These are phyloP conservation scores for Subacronicta megacephala DNA, from an alignment of 2,888 invertebrate species.

Conservation along the genomic window DNA sequence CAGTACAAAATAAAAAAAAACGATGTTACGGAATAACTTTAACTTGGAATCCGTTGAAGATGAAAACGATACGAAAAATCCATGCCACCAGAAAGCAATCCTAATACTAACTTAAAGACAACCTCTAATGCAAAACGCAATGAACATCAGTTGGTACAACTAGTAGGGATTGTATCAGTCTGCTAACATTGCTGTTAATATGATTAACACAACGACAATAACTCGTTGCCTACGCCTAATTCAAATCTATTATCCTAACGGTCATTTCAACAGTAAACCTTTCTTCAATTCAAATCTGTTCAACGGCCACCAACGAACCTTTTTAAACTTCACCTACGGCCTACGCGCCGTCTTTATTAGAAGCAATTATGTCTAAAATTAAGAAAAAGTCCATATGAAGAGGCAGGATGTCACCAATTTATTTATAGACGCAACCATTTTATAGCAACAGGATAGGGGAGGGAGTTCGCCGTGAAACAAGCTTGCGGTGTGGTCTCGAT, in stretches of 20 bases:
- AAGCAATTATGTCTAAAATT: conserved; percentile 55
- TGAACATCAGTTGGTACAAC: background rate
- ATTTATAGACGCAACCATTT: conserved; percentile 58
- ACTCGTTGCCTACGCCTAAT: conserved; percentile 29
- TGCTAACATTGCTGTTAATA: conserved; percentile 25
- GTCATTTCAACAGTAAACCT: conserved; percentile 12
- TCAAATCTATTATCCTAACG: conserved; percentile 34
- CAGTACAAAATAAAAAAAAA: no score
- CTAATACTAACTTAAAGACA: background rate
- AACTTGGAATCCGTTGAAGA: no score
- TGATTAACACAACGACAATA: conserved; percentile 26
- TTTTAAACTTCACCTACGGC: conserved; percentile 26
- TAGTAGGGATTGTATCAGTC: conserved; percentile 7
- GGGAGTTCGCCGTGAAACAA: conserved; percentile 49
- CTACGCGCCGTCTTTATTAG: conserved; percentile 45
- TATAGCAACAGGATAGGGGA: conserved; percentile 52
- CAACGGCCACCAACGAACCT: conserved; percentile 37
- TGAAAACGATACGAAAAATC: no score
- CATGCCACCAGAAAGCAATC: no score
- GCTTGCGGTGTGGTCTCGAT: conserved; percentile 38
- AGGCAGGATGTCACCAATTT: conserved; percentile 68
- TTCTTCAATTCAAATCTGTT: conserved; percentile 29
- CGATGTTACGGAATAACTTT: no score
- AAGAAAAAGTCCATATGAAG: conserved; percentile 50
- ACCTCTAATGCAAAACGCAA: background rate